phyloP scores from a whole-genome alignment of 2,888 invertebrate genomes.

The Sinodicranocentrus sp. region DNA sequence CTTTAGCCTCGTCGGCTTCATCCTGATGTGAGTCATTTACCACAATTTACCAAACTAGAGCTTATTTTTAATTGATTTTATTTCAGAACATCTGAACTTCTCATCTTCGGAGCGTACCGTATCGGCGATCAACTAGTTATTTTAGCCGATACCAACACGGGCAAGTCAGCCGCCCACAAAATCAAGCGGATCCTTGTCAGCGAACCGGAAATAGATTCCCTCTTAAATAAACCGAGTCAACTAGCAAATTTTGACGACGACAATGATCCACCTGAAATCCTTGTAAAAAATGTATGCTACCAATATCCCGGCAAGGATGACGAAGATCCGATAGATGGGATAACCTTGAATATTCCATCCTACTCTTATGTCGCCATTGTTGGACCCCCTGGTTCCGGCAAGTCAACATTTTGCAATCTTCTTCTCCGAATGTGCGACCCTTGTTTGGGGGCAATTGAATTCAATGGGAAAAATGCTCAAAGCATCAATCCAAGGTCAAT shows the following conservation, averaged over 20 bases:
- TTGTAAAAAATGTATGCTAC: slow-evolving; percentile 14
- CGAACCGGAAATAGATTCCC: not conserved
- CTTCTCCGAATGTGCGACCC: slow-evolving; percentile 55
- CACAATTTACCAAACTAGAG: not conserved
- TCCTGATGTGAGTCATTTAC: slow-evolving; percentile 19
- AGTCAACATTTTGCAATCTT: slow-evolving; percentile 49
- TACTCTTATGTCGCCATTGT: slow-evolving; percentile 65
- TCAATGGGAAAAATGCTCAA: slow-evolving; percentile 33
- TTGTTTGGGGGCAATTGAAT: slow-evolving; percentile 41
- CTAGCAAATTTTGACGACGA: not conserved
- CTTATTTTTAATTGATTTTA: not conserved
- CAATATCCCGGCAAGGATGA: not conserved
- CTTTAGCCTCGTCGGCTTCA: not conserved
- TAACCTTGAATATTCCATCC: slow-evolving; percentile 55
- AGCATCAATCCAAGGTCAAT: not conserved
- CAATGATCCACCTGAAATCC: slow-evolving; percentile 22
- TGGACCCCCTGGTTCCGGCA: slow-evolving; percentile 44
- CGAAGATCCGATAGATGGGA: not conserved
- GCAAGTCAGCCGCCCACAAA: slow-evolving; percentile 39
- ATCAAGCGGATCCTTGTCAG: slow-evolving; percentile 30
- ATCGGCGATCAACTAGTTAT: slow-evolving; percentile 33
- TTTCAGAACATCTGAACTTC: slow-evolving; percentile 27
- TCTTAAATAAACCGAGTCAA: no score
- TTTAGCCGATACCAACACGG: slow-evolving; percentile 32
- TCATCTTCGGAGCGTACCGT: slow-evolving; percentile 36